A percentile compares a stretch with the other conserved stretches of the same genome.
phyloP scores from a whole-genome alignment of 2,888 invertebrate species.

The Parochlus steinenii region DNA sequence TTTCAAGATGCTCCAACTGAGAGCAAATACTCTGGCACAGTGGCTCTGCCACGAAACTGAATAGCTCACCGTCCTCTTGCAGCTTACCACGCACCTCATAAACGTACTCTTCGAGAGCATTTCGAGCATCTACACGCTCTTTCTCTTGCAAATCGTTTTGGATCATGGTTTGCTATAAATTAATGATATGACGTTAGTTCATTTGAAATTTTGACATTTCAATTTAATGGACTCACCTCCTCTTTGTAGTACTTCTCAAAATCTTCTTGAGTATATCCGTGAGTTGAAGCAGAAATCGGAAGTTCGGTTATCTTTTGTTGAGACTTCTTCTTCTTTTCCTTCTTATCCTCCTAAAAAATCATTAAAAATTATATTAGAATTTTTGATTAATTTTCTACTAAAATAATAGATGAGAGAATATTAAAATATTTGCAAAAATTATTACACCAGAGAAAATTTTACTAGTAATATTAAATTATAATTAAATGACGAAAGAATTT shows the following conservation, averaged over 20 bases:
- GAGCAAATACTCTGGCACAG: constrained; percentile 45
- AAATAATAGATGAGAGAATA: no score
- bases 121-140: constrained; percentile 87
- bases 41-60: constrained; percentile 54
- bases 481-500: no score
- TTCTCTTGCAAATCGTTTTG: constrained; percentile 83
- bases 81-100: constrained; percentile 90
- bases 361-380: constrained; percentile 1
- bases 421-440: no score
- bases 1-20: constrained; percentile 71
- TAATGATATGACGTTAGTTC: constrained; percentile 7
- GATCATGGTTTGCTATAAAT: constrained; percentile 54
- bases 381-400: no score
- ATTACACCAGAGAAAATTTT: no score
- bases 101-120: constrained; percentile 95
- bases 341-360: constrained; percentile 34
- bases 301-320: constrained; percentile 67
- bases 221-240: constrained; percentile 52
- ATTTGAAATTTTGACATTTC: constrained; percentile 5
- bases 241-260: constrained; percentile 60
- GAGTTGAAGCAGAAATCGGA: constrained; percentile 59
- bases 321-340: constrained; percentile 61
- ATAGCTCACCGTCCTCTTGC: constrained; percentile 54
- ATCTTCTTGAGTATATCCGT: constrained; percentile 52
- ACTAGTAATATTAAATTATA: no score